These are phyloP conservation scores for Chitala chitala DNA, from an alignment of 2,113 vertebrate species.

Conservation along the genomic window DNA sequence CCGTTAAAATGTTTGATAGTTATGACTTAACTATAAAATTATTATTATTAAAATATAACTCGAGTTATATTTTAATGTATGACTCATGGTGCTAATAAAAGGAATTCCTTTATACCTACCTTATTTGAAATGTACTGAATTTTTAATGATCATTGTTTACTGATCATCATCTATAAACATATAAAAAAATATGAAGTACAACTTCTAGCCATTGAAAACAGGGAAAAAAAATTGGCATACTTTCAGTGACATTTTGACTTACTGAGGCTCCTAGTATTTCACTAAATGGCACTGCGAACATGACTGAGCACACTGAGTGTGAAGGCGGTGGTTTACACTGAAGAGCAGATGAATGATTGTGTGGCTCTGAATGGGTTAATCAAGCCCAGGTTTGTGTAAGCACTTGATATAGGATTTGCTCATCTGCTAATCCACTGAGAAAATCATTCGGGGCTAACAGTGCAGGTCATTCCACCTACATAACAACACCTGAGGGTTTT, in stretches of 20 bases:
- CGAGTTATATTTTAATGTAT: too few species aligned
- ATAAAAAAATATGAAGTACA: not conserved
- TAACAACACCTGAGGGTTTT: not conserved
- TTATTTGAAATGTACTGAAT: too few species aligned
- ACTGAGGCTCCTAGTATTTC: not conserved
- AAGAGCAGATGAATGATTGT: not conserved
- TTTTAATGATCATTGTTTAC: not conserved
- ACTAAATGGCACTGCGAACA: not conserved
- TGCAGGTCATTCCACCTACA: not conserved
- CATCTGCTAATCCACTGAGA: constrained; percentile 33
- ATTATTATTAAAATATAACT: too few species aligned
- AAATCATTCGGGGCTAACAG: constrained; percentile 23
- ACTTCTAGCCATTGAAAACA: not conserved
- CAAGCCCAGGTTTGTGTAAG: constrained; percentile 15
- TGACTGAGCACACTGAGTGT: not conserved
- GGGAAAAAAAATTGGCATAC: not conserved
- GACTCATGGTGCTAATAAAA: not conserved
- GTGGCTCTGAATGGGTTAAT: constrained; percentile 22
- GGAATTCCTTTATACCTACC: too few species aligned
- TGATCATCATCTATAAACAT: too few species aligned
- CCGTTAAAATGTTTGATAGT: not conserved
- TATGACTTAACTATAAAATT: too few species aligned
- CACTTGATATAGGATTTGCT: constrained; percentile 29
- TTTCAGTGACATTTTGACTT: not conserved
- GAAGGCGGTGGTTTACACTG: not conserved